These are phyloP conservation scores for Crypturellus undulatus DNA, from an alignment of 2,113 vertebrate species.

Conservation along the genomic window DNA sequence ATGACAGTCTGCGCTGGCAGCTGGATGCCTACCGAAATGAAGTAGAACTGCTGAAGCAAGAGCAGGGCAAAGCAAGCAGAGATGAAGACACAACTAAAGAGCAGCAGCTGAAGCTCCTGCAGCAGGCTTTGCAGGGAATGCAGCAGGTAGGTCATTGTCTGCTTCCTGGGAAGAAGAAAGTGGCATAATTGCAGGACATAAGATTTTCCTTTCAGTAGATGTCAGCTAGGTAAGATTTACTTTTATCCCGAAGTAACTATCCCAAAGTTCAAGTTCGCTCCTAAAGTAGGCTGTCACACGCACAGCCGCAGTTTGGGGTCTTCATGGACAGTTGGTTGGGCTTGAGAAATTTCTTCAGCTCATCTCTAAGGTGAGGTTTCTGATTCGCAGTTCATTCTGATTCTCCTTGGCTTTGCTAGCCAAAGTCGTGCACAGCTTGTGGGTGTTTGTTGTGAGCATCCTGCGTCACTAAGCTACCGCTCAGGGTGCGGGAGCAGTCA, in stretches of 20 bases:
- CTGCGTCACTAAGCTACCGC: not conserved
- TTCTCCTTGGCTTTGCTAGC: not conserved
- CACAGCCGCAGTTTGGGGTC: not conserved
- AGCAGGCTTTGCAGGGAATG: conserved; percentile 96
- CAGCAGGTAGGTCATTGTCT: conserved; percentile 85
- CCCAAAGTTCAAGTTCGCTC: not conserved
- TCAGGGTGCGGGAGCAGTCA: not conserved
- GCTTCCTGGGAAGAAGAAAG: not conserved
- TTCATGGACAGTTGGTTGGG: not conserved
- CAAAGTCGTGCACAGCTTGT: no score
- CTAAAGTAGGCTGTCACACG: not conserved
- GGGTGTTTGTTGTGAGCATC: not conserved
- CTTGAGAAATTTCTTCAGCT: not conserved
- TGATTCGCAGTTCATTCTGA: not conserved
- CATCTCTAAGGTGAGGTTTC: not conserved
- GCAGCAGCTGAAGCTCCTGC: conserved; percentile 93
- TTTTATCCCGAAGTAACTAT: no score
- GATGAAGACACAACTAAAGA: conserved; percentile 91
- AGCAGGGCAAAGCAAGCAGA: conserved; percentile 87
- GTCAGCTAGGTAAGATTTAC: not conserved
- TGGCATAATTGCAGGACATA: not conserved
- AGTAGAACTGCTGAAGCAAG: conserved; percentile 94
- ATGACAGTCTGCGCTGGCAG: conserved; percentile 96
- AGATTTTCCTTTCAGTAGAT: not conserved
- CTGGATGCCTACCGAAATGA: conserved; percentile 95